Base-by-base conservation (phyloP, 2,113 vertebrate genomes). In the Apodemus speciosus region DNA sequence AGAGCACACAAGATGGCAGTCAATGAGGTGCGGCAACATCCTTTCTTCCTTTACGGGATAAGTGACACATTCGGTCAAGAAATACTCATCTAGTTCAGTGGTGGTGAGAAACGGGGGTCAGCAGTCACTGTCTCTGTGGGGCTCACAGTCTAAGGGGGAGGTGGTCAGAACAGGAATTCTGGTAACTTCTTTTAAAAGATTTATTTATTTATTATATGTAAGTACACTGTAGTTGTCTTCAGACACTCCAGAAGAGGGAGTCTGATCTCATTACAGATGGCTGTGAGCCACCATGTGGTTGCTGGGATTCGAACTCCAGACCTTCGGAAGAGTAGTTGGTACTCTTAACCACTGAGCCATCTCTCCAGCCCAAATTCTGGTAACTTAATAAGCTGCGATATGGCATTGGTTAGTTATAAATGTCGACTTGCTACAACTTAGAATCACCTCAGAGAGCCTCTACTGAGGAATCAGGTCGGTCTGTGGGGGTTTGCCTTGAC, bases 1-100 rank as follows among this genome's bases (percentile, higher is more conserved):
- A 16, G 3, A 46, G 72, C 11, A 2, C 1, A 13, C 0, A 0
- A 18, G 35, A 18, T 40, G 30, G 15, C n/a, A 38, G 16, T 4
- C 3, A 18, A n/a, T 0, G 13, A 49, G 53, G 32, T 5, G 35
- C 51, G 35, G 27, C 27, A 3, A 4, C 0, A 40, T 85, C 23
- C 2, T 15, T 27, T 71, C 38, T 73, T 46, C 23, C 7, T 64
- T n/a, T 66, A n/a, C 35, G 6, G 53, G 6, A 10, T 21, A 1
- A 23, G 73, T 32, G 40, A 32, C 38, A 6, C 23, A 6, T 64
- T 77, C 5, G 2, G 27, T 85, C 46, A 10, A 56, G 71, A 40
- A 88, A n/a, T 0, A 27, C 6, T 40, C 79, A 40, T 81, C 56
- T 60, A 0, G 40, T 6, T 69, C 14, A 25, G 2, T 23, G 8